These are phyloP conservation scores for Unio pictorum DNA, from an alignment of 2,888 invertebrate genomes.

Conservation along the genomic window DNA sequence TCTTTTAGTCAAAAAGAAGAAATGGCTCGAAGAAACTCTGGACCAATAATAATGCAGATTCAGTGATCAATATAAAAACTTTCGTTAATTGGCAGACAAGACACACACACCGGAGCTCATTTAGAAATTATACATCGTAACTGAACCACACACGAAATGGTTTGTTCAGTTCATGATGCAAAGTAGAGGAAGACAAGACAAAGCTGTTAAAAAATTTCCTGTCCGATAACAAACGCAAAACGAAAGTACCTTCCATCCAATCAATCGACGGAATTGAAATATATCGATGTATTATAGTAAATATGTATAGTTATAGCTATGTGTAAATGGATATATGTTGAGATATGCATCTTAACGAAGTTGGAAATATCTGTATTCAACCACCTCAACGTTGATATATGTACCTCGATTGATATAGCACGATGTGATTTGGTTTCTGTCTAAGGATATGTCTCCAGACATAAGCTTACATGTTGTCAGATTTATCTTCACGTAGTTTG, in stretches of 20 bases:
- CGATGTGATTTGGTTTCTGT: too few relatives aligned
- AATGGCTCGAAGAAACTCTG: background rate
- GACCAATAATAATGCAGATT: slow-evolving; percentile 18
- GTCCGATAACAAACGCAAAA: slow-evolving; percentile 1
- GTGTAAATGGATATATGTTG: too few relatives aligned
- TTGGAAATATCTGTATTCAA: too few relatives aligned
- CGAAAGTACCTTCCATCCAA: background rate
- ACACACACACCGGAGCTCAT: slow-evolving; percentile 5
- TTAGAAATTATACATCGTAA: slow-evolving; percentile 11
- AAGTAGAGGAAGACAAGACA: slow-evolving; percentile 2
- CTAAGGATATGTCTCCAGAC: too few relatives aligned
- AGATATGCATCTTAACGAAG: too few relatives aligned
- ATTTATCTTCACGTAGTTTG: too few relatives aligned
- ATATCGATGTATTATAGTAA: too few relatives aligned
- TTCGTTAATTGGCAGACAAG: background rate
- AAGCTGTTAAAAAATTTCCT: slow-evolving; percentile 2
- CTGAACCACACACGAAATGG: background rate
- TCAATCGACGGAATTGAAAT: too few relatives aligned
- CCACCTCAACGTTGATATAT: too few relatives aligned
- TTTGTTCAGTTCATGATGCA: background rate
- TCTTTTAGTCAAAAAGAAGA: background rate
- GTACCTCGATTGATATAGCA: too few relatives aligned
- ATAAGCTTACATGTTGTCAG: too few relatives aligned
- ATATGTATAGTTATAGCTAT: too few relatives aligned
- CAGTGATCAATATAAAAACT: background rate